These are phyloP conservation scores for Pachyseris speciosa DNA, from an alignment of 64 coral and sea anemone species.

Conservation along the genomic window DNA sequence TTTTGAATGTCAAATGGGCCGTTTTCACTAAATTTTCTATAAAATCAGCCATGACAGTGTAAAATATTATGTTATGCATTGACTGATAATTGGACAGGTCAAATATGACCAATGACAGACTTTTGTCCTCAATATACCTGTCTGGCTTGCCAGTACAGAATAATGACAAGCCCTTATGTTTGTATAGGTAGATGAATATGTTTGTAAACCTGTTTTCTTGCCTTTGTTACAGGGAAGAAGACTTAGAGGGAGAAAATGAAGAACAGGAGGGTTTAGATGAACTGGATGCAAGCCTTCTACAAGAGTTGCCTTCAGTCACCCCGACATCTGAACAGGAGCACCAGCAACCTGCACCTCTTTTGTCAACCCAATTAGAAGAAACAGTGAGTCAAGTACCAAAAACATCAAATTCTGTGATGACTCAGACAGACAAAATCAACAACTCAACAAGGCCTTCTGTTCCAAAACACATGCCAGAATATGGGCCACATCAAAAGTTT, in stretches of 20 bases:
- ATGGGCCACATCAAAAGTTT: conserved; percentile 25
- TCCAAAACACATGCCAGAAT: neutral
- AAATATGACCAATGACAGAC: too few relatives aligned
- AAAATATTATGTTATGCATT: too few relatives aligned
- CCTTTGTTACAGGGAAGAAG: neutral
- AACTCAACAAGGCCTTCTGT: neutral
- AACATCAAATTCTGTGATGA: neutral
- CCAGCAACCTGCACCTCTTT: neutral
- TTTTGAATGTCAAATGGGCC: too few relatives aligned
- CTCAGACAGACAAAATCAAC: neutral
- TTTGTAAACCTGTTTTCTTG: neutral
- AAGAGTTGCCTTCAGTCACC: neutral
- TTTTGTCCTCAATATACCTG: too few relatives aligned
- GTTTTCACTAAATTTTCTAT: too few relatives aligned
- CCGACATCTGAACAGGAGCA: neutral
- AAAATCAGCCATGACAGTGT: too few relatives aligned
- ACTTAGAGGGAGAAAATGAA: neutral
- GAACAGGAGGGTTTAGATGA: neutral
- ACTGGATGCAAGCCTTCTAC: neutral
- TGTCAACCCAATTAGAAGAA: neutral
- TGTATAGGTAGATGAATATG: too few relatives aligned
- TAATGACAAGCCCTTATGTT: too few relatives aligned
- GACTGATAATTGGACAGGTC: too few relatives aligned
- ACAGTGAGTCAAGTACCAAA: neutral
- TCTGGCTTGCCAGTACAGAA: too few relatives aligned